Base-by-base conservation (phyloP, 2,888 invertebrate genomes). In the Drosophila pegasa region DNA sequence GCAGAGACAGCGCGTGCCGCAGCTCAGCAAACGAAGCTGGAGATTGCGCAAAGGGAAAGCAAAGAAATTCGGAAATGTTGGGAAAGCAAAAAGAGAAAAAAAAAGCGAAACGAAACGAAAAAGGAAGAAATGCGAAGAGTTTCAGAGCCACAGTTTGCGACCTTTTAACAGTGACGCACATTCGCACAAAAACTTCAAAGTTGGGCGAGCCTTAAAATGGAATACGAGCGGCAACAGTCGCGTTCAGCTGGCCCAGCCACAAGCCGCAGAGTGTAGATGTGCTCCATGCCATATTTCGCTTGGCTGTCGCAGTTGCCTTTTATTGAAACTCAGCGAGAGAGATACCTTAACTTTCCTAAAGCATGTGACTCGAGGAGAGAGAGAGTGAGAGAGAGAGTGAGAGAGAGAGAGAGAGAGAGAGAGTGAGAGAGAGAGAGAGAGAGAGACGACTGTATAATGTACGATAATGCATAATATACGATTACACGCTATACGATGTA, bases 101-200 rank as follows among this genome's bases (percentile, higher is more conserved):
- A 48, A 47, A 41, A 20, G 25, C 3, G 14, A 7, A 29, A n/a
- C n/a, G n/a, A 56, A 65, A 63, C 48, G 58, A 64, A 66, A 52
- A 31, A n/a, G 7, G 43, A 48, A 59, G 41, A 59, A 48, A 68
- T 35, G 35, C 20, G 31, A 33, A 58, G 54, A 60, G 58, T 55
- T 68, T 63, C 33, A 33, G 77, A 48, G 48, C 37, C 47, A 56
- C 40, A 60, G 54, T 66, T 55, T 66, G 69, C 65, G 77, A 79
- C 83, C 86, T 76, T 83, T 87, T 76, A 71, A 66, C 54, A 76
- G 64, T 67, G 82, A 75, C 76, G 79, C 71, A 66, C 74, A 74
- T 63, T 69, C 72, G 48, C 20, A 43, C 56, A 64, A 61, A 59
- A 61, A 64, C 67, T 78, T 78, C 56, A 75, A 86, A 75, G 65